Evolutionary conservation across 2,888 invertebrate genomes (phyloP).

Genomic region (Strigamia crassipes): DNA sequence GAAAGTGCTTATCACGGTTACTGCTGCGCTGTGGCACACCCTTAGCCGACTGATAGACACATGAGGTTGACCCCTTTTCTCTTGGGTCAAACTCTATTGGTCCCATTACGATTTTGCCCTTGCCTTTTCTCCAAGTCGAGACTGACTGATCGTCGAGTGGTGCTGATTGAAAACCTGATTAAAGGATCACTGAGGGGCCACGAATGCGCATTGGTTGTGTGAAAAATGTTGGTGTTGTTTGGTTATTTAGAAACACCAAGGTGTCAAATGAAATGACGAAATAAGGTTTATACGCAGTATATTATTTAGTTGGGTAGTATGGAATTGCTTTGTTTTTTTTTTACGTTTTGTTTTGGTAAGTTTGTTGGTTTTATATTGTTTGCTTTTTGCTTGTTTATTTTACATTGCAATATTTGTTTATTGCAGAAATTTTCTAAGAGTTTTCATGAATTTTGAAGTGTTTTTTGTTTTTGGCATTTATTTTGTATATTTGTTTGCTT

Average conservation of each 20-base stretch:
- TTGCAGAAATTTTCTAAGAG: neutral
- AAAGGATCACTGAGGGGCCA: neutral
- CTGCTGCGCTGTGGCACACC: conserved; percentile 10
- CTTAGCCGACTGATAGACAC: conserved; percentile 42
- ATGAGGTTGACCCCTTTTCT: conserved; percentile 27
- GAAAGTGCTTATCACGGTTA: conserved; percentile 4
- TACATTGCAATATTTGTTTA: neutral
- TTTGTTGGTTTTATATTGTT: too few species aligned
- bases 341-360: neutral
- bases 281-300: neutral
- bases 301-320: too few species aligned
- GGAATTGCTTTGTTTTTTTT: neutral
- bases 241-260: neutral
- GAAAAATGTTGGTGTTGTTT: neutral
- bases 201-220: neutral
- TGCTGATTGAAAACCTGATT: conserved; percentile 10
- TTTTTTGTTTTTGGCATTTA: too few species aligned
- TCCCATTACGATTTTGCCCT: conserved; percentile 36
- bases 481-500: too few species aligned
- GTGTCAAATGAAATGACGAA: neutral
- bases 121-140: conserved; percentile 4
- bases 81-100: conserved; percentile 41
- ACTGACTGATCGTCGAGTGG: neutral
- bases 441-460: too few species aligned
- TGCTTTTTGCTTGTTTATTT: neutral